These are phyloP conservation scores for Cryptops parisi DNA, from an alignment of 2,888 invertebrate species.

Conservation along the genomic window DNA sequence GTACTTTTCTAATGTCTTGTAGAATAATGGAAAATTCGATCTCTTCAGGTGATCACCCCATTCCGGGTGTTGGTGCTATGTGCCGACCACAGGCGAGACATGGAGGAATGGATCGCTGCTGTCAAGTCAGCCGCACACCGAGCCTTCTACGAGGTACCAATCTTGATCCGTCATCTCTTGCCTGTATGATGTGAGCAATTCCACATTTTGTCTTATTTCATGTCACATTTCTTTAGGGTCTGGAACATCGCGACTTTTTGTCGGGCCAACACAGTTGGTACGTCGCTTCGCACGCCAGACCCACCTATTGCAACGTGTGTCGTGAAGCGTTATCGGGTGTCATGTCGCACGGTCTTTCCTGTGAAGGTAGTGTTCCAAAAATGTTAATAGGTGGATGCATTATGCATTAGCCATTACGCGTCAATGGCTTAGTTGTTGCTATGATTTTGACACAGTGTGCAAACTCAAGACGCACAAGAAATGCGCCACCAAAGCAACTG, in stretches of 20 bases:
- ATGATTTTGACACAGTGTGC: constrained; percentile 46
- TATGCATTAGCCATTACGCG: not conserved
- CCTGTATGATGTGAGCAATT: too few species aligned
- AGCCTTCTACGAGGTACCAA: constrained; percentile 37
- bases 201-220: not conserved
- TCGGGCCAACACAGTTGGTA: constrained; percentile 68
- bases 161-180: too few species aligned
- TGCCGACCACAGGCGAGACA: constrained; percentile 64
- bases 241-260: constrained; percentile 44
- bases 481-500: constrained; percentile 81
- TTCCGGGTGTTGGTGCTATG: constrained; percentile 61
- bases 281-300: constrained; percentile 82
- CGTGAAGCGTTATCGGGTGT: constrained; percentile 81
- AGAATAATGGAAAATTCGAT: not conserved
- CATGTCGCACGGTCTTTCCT: constrained; percentile 87
- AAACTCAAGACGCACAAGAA: constrained; percentile 94
- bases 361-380: constrained; percentile 45
- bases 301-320: constrained; percentile 95
- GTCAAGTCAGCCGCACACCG: constrained; percentile 50
- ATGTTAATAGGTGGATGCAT: not conserved
- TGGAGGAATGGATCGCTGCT: constrained; percentile 84
- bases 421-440: not conserved
- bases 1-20: not conserved
- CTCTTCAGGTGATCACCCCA: constrained; percentile 43
- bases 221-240: constrained; percentile 21